These are phyloP conservation scores for Rousettus leschenaultii DNA, from an alignment of 2,113 vertebrate genomes.

Conservation along the genomic window DNA sequence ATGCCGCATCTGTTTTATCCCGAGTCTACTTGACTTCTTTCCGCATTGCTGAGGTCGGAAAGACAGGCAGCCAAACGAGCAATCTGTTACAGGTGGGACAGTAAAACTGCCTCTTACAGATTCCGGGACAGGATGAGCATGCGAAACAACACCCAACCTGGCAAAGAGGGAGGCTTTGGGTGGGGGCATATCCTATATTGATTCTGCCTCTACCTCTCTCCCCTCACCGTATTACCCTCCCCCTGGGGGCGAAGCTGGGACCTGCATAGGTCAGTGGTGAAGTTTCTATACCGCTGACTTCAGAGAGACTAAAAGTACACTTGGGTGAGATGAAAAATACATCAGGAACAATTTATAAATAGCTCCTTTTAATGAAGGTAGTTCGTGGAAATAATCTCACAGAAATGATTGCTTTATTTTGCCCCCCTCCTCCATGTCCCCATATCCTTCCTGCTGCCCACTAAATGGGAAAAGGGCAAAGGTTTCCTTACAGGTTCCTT, in stretches of 20 bases:
- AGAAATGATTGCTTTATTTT: neutral
- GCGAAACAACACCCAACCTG: neutral
- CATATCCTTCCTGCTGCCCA: neutral
- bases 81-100: neutral
- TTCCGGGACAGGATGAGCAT: slow-evolving; percentile 24
- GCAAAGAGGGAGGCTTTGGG: neutral
- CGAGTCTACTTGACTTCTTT: neutral
- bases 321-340: slow-evolving; percentile 21
- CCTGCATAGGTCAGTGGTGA: too few relatives aligned
- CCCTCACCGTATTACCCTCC: too few relatives aligned
- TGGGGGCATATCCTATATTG: neutral
- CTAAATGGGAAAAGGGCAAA: neutral
- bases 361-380: neutral
- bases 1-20: neutral
- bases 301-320: neutral
- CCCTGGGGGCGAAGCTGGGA: neutral
- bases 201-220: neutral
- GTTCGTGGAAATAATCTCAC: slow-evolving; percentile 50
- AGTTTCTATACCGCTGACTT: neutral
- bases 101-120: neutral
- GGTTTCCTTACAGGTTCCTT: neutral
- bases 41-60: neutral
- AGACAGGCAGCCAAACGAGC: neutral
- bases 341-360: neutral
- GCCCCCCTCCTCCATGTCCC: neutral